Base-by-base conservation (phyloP, 2,888 invertebrate genomes). In the Eugnorisma glareosa region DNA sequence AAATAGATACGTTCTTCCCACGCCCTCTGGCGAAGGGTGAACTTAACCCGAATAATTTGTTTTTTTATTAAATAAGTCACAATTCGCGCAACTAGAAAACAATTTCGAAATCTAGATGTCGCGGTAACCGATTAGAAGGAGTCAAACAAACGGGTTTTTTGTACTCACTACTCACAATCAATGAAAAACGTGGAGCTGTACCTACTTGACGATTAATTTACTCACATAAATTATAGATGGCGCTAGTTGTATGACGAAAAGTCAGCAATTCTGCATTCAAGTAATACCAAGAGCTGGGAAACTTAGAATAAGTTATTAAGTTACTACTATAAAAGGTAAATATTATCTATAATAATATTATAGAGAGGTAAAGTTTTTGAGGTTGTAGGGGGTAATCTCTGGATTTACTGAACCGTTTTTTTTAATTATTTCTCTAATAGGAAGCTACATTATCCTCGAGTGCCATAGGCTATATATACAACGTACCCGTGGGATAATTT, bases 151-250 rank as follows among this genome's bases (percentile, higher is more conserved):
- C n/a, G 31, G 21, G 13, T 15, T 28, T 13, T 15, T 11, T 15
- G 5, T 28, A 15, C 31, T 51, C 4, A 48, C 10, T n/a, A 37
- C n/a, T 24, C 43, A 28, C 24, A 35, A 4, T 15, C 21, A 74
- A 18, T 45, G 13, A 18, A 18, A 59, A n/a, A 6, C 11, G 21
- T 40, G 35, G 45, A 51, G 37, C 40, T 24, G 28, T 54, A n/a
- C 40, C 35, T 54, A n/a, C 40, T 35, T 28, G n/a, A 15, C 18
- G 6, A 61, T 54, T 24, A 0, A 15, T 11, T 86, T 61, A 18
- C n/a, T 61, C 40, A 28, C 18, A 3, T 1, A 59, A 10, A 35
- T 24, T 18, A 83, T 57, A 90, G 90, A 89, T 90, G 90, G 88
- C 89, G 87, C 28, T 82, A 75, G 70, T 8, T 57, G 72, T 51